A percentile compares a stretch with the other conserved stretches of the same genome.
Conservation (phyloP, 2,888 invertebrate genomes). For the Rhamnusium bicolor region DNA sequence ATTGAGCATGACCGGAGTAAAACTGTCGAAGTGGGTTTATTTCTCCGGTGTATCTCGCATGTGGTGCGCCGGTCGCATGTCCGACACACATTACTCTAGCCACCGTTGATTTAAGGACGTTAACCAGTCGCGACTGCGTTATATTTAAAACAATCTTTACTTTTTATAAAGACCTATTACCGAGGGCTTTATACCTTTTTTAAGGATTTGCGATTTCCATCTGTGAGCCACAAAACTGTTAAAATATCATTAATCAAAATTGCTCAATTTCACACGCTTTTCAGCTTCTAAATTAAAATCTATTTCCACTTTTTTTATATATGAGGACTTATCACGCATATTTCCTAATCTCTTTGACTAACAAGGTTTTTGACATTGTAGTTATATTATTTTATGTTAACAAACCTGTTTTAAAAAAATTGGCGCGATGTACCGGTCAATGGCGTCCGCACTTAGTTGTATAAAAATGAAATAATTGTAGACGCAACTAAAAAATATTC, state of each 20-base stretch:
- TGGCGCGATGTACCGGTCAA: neutral
- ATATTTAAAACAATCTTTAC: conserved; percentile 66
- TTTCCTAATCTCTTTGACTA: conserved; percentile 11
- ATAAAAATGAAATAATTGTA: too few relatives aligned
- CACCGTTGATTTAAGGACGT: conserved; percentile 58
- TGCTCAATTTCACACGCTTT: conserved; percentile 44
- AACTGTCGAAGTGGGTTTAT: conserved; percentile 59
- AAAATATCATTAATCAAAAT: conserved; percentile 51
- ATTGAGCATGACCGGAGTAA: conserved; percentile 49
- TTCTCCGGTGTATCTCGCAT: conserved; percentile 56
- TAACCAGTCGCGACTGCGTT: conserved; percentile 62
- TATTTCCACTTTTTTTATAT: conserved; percentile 38
- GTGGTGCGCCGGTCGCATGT: conserved; percentile 54
- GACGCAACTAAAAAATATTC: too few relatives aligned
- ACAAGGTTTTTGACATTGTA: conserved; percentile 17
- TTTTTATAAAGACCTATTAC: conserved; percentile 46
- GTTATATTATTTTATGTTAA: neutral
- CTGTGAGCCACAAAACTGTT: conserved; percentile 31
- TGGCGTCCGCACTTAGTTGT: too few relatives aligned
- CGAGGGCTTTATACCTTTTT: conserved; percentile 40
- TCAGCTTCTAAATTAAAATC: conserved; percentile 40
- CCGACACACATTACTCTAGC: conserved; percentile 56
- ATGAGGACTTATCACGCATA: conserved; percentile 38
- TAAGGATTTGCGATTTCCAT: conserved; percentile 17
- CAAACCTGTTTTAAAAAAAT: conserved; percentile 5